Conservation (phyloP, 2,797 vertebrate genomes). For the Oreortyx pictus region DNA sequence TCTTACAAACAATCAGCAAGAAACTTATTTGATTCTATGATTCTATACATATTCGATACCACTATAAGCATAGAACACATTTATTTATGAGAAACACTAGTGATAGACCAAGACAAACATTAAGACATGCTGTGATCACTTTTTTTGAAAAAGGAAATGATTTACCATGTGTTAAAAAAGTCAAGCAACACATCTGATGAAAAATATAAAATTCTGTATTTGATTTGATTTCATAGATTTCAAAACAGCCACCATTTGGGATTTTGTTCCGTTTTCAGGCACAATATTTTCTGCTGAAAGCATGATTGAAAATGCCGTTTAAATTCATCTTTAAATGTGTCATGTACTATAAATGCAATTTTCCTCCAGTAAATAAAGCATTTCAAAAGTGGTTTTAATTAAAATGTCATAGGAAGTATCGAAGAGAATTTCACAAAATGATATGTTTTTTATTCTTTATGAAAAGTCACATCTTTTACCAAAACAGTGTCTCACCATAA, state of each 20-base stretch:
- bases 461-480: not conserved
- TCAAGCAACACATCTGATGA: not conserved
- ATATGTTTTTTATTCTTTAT: not conserved
- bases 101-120: not conserved
- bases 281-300: conserved; percentile 8
- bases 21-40: not conserved
- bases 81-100: not conserved
- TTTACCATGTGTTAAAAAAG: not conserved
- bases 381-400: conserved; percentile 54
- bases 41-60: not conserved
- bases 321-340: conserved; percentile 17
- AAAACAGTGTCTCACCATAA: not conserved
- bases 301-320: not conserved
- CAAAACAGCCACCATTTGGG: not conserved
- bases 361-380: conserved; percentile 55
- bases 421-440: not conserved
- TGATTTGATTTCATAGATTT: not conserved
- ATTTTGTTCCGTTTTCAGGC: conserved; percentile 10
- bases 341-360: not conserved
- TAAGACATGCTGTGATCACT: not conserved
- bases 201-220: not conserved
- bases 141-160: not conserved
- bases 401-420: conserved; percentile 1
- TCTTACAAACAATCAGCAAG: not conserved
- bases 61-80: not conserved